Base-by-base conservation (phyloP, 2,113 vertebrate genomes). In the Petromus typicus region DNA sequence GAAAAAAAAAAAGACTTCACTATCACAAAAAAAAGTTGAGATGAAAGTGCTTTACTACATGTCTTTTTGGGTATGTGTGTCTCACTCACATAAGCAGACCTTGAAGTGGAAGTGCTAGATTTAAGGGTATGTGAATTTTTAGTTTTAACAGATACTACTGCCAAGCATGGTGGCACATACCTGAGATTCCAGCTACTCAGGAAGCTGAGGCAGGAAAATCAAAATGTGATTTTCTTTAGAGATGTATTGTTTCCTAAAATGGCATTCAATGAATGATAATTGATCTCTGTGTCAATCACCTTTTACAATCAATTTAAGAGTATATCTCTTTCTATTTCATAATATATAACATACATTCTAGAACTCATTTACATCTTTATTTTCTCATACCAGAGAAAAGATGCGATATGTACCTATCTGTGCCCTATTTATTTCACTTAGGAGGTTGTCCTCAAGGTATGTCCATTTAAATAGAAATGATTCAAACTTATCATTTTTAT, bases 181-280 rank as follows among this genome's bases (percentile, higher is more conserved):
- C 66, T n/a, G 17, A 18, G n/a, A 37, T 18, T 6, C 66, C 17
- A 67, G 66, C 34, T 67, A 67, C 34, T 20, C 66, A 67, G 30
- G 66, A 71, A 9, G 20, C 20, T 40, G 37, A 71, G 37, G 7
- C 37, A 71, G 20, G n/a, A 40, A 9, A 71, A 40, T 23, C n/a
- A 71, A 71, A 20, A 85, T 75, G 13, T 54, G 43, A 86, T 54
- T 79, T 66, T 67, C 85, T 82, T 92, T 78, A 86, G 32, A 64
- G 18, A 92, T 48, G 75, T 94, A 89, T 20, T n/a, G 89, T 92
- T 90, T 40, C 86, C 69, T 86, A 76, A 78, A 6, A 69, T 64
- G 23, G 3, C 43, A 89, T 40, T 59, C 25, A 57, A 4, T 59
- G 48, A 91, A 73, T 34, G 14, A 81, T 86, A 57, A 43, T 90